Base-by-base conservation (phyloP, 1,140 invertebrate species). In the Caenorhabditis inopinata region DNA sequence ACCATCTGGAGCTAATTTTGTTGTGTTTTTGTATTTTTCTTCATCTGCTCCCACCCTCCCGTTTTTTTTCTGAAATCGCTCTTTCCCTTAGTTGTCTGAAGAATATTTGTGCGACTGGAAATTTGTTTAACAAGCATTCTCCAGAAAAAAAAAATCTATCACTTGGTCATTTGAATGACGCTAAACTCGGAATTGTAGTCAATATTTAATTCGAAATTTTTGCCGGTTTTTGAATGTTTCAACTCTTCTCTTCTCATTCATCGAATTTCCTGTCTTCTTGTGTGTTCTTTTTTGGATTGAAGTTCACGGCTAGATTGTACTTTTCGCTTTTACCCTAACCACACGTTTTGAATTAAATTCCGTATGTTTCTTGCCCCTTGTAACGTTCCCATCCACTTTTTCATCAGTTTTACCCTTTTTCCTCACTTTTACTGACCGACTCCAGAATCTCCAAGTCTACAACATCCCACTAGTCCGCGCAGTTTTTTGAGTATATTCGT, bases 121-220 rank as follows among this genome's bases (percentile, higher is more conserved):
- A 25, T 16, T 58, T n/a, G 51, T 16, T 9, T 5, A 6, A 47
- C 46, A 5, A 16, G 27, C n/a, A 11, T 32, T 32, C 18, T 58
- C 9, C n/a, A 14, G n/a, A n/a, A n/a, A n/a, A n/a, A 21, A 4
- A 32, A 58, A 32, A 29, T 5, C 27, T 14, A 16, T 32, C 12
- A 29, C 51, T 38, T 68, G 58, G 58, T 68, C 58, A 68, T 68
- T 38, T n/a, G 58, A 68, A 68, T 68, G 58, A 68, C 58, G 58
- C 32, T 68, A 68, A 68, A 68, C 58, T 68, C n/a, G 58, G 25
- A 68, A 68, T 68, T 68, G 32, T 68, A 68, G 58, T 68, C 58
- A 16, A 68, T 68, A 68, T 68, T 68, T 38, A 38, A 68, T 68
- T 68, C 32, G 32, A 38, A 68, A 68, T 38, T 68, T 68, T 68